Conservation (phyloP, 2,113 vertebrate species). For the Sylvia atricapilla region DNA sequence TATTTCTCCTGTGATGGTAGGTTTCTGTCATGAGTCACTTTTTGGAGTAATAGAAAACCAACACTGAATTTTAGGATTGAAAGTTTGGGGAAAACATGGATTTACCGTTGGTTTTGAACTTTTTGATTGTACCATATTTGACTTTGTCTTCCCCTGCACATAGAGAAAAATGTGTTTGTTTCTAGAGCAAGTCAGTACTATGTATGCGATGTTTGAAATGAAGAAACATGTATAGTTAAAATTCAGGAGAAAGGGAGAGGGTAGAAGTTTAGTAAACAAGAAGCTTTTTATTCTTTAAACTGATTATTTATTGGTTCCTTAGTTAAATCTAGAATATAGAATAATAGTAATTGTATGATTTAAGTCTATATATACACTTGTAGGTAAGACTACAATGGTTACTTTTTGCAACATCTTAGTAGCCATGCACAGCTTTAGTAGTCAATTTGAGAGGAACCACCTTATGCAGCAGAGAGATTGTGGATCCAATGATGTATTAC, state of each 20-base stretch:
- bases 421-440: neutral
- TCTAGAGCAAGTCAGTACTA: neutral
- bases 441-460: neutral
- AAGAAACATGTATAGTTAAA: neutral
- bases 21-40: neutral
- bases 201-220: neutral
- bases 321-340: neutral
- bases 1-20: neutral
- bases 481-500: neutral
- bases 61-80: neutral
- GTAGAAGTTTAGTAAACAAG: neutral
- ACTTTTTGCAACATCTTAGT: neutral
- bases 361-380: neutral
- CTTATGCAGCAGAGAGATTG: neutral
- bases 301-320: neutral
- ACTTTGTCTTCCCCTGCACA: neutral
- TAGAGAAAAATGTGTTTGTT: neutral
- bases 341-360: neutral
- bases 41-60: neutral
- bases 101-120: neutral
- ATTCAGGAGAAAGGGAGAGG: neutral
- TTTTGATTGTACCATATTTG: neutral
- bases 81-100: neutral
- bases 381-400: neutral
- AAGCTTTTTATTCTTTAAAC: neutral